Evolutionary conservation across 2,113 vertebrate genomes (phyloP), one percentile per base, ranked within the genome.

Genomic region (Bubo scandiacus): DNA sequence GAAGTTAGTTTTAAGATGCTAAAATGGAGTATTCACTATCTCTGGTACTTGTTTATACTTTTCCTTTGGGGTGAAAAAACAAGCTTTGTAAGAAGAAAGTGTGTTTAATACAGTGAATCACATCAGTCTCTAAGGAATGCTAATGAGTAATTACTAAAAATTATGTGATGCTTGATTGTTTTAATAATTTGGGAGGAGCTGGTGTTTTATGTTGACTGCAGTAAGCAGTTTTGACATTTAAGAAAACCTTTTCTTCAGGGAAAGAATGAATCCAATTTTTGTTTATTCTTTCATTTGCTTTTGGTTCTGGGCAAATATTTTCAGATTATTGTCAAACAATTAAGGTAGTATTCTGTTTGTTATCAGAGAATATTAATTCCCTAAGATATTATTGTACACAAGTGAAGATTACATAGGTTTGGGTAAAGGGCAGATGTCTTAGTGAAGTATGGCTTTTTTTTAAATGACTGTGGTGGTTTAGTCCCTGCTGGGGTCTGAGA

Each of bases 61-160:
- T 91, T 80, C 78, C 86, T 95, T 80, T 92, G 74, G 95, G 91
- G 65, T 90, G 66, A 66, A 72, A 95, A 90, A 80, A 9, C 43
- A 77, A 94, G 66, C 51, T 94, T 82, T 85, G 49, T 79, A 45
- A 82, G 73, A 75, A 88, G 67, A 86, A 92, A 94, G 49, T 16
- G 14, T 49, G 27, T 89, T 92, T 66, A 47, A 42, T 79, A 66
- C 73, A 96, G 94, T 89, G 82, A 96, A 97, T 94, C 59, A 82
- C 96, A 97, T 96, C 86, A 72, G 54, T 92, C 93, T 96, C 95
- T 73, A 81, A 96, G 88, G 94, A 90, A 97, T 96, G 85, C 91
- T 97, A 97, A 97, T 98, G 86, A 98, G 70, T 96, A 97, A 97
- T 97, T 97, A 95, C 84, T 87, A 74, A 95, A 98, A 97, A 97